Evolutionary conservation across 2,888 invertebrate genomes (phyloP).

Genomic region (Eristalis pertinax): DNA sequence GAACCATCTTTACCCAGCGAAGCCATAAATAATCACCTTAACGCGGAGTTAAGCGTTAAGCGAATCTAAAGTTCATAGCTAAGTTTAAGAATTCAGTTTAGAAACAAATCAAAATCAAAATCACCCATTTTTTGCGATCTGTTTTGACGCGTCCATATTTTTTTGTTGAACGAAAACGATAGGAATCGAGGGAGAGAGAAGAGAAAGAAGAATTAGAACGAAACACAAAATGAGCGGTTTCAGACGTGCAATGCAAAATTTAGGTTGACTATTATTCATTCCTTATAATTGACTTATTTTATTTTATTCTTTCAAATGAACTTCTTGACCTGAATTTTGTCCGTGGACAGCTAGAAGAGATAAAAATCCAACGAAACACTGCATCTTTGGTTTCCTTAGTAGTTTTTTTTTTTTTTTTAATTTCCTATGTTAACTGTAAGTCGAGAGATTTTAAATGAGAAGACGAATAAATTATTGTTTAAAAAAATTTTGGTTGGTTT

Average conservation of each 20-base stretch:
- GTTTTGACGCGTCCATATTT: conserved; percentile 42
- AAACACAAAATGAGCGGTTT: conserved; percentile 17
- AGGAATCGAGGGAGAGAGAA: conserved; percentile 10
- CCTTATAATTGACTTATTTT: conserved; percentile 24
- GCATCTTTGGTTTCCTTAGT: conserved; percentile 33
- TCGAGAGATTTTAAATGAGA: conserved; percentile 48
- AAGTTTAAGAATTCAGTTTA: conserved; percentile 17
- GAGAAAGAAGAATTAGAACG: background rate
- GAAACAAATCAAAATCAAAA: conserved; percentile 22
- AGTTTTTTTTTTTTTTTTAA: conserved; percentile 37
- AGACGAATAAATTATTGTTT: conserved; percentile 70
- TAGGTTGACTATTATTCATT: conserved; percentile 73
- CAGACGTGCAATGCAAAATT: conserved; percentile 68
- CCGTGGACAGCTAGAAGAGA: conserved; percentile 34
- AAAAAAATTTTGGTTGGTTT: conserved; percentile 3
- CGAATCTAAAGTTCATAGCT: conserved; percentile 10
- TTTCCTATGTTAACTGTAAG: conserved; percentile 58
- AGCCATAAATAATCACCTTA: conserved; percentile 43
- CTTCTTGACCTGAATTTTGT: conserved; percentile 73
- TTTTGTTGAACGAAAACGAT: conserved; percentile 48
- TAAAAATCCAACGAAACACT: conserved; percentile 28
- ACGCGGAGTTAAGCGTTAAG: background rate
- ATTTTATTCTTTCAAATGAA: conserved; percentile 54
- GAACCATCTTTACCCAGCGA: conserved; percentile 66
- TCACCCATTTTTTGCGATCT: conserved; percentile 48